Evolutionary conservation across 2,888 invertebrate genomes (phyloP).

Genomic region (Patella depressa): DNA sequence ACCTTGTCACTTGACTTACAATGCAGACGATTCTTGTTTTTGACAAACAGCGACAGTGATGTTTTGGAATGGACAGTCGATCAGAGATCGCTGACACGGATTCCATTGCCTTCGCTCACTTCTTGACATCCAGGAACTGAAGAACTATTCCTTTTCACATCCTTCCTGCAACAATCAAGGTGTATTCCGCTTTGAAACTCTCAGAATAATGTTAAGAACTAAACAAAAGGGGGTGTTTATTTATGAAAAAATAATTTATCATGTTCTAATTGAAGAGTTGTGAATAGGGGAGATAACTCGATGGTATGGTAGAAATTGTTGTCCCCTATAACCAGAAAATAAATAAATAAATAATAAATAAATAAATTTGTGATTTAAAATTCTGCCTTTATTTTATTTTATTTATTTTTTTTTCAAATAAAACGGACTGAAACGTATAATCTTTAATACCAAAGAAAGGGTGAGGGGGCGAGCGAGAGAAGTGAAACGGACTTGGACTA

Average conservation of each 20-base stretch:
- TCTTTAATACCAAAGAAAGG: neutral
- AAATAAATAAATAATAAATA: neutral
- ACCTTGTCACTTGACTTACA: slow-evolving; percentile 31
- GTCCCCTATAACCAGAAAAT: too few species aligned
- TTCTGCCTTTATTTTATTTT: too few species aligned
- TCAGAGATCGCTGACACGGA: slow-evolving; percentile 25
- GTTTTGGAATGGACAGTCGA: slow-evolving; percentile 33
- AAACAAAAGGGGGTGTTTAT: too few species aligned
- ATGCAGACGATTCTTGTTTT: slow-evolving; percentile 39
- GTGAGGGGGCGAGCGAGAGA: neutral
- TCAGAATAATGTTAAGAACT: too few species aligned
- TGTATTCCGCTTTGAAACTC: too few species aligned
- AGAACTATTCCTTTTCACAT: too few species aligned
- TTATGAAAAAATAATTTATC: too few species aligned
- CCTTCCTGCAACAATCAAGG: too few species aligned
- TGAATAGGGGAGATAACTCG: too few species aligned
- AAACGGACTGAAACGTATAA: neutral
- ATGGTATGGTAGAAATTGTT: too few species aligned
- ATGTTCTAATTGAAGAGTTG: too few species aligned
- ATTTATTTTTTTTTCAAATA: neutral
- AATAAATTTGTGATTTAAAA: neutral
- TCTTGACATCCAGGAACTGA: neutral
- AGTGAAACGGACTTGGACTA: neutral
- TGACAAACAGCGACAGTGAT: slow-evolving; percentile 37
- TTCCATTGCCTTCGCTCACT: slow-evolving; percentile 25